These are phyloP conservation scores for Hydrozoanthus tunicans DNA, from an alignment of 64 coral and sea anemone genomes.

Conservation along the genomic window DNA sequence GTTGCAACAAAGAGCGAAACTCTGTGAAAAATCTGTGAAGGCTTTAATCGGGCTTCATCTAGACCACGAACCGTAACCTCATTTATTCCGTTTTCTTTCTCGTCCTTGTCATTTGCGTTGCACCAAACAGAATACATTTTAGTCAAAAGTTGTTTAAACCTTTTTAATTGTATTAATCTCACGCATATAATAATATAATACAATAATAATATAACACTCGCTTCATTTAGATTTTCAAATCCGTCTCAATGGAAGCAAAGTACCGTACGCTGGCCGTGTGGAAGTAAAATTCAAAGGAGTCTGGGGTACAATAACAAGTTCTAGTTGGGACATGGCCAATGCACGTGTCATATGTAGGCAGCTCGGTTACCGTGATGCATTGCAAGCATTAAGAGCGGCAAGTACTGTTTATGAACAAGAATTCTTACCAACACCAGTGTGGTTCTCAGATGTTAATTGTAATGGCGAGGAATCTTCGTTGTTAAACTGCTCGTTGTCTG, in stretches of 20 bases:
- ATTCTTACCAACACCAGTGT: not conserved
- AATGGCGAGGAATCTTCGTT: conserved; percentile 24
- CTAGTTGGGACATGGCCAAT: conserved; percentile 24
- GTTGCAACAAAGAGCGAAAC: too few species aligned
- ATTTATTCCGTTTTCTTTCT: too few species aligned
- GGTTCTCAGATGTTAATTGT: conserved; percentile 45
- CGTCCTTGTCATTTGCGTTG: too few species aligned
- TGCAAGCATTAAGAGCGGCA: not conserved
- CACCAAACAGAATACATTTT: not conserved
- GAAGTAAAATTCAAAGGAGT: conserved; percentile 41
- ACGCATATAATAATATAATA: not conserved
- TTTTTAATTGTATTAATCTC: not conserved
- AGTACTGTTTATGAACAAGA: not conserved
- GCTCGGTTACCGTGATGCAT: conserved; percentile 32
- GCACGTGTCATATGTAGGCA: conserved; percentile 52
- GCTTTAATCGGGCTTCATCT: too few species aligned
- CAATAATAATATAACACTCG: not conserved
- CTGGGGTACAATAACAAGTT: conserved; percentile 31
- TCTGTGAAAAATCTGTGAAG: too few species aligned
- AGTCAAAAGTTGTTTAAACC: not conserved
- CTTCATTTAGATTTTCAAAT: conserved; percentile 23
- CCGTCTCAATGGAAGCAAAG: conserved; percentile 18
- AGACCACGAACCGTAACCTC: too few species aligned
- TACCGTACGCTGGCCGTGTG: conserved; percentile 36
- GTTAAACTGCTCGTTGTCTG: conserved; percentile 19